Percentiles rank a stretch among this genome's conserved stretches.
Evolutionary conservation across 2,888 invertebrate genomes (phyloP).

Genomic region (Brenthis ino): DNA sequence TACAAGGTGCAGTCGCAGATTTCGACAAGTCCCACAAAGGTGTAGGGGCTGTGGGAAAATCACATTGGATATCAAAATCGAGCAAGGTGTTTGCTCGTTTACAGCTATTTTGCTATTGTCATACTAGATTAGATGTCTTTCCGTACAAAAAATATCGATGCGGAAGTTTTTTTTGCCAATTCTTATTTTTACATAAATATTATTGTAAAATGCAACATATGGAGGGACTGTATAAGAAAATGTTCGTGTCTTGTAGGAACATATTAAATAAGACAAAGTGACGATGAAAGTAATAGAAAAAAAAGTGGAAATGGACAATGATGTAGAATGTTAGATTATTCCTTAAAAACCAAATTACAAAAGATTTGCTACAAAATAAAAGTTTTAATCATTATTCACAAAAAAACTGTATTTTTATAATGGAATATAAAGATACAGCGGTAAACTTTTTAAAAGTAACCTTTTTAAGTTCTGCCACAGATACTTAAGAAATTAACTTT

Average conservation of each 20-base stretch:
- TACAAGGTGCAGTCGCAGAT: constrained; percentile 57
- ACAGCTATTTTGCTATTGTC: constrained; percentile 36
- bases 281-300: too few relatives aligned
- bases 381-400: too few relatives aligned
- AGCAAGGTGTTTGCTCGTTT: constrained; percentile 39
- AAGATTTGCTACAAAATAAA: too few relatives aligned
- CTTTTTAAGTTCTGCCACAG: too few relatives aligned
- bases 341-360: too few relatives aligned
- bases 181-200: not conserved
- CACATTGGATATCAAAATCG: constrained; percentile 39
- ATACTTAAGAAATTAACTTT: not conserved
- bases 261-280: too few relatives aligned
- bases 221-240: not conserved
- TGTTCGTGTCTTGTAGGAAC: not conserved
- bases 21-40: constrained; percentile 66
- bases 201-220: not conserved
- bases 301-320: too few relatives aligned
- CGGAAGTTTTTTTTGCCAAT: constrained; percentile 14
- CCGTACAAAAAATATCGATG: constrained; percentile 7
- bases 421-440: too few relatives aligned
- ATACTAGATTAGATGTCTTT: constrained; percentile 7
- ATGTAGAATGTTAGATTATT: too few relatives aligned
- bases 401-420: too few relatives aligned
- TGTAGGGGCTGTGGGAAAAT: constrained; percentile 48
- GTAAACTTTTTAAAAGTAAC: too few relatives aligned